phyloP scores from a whole-genome alignment of 2,797 vertebrate species.

The Chanos chanos region DNA sequence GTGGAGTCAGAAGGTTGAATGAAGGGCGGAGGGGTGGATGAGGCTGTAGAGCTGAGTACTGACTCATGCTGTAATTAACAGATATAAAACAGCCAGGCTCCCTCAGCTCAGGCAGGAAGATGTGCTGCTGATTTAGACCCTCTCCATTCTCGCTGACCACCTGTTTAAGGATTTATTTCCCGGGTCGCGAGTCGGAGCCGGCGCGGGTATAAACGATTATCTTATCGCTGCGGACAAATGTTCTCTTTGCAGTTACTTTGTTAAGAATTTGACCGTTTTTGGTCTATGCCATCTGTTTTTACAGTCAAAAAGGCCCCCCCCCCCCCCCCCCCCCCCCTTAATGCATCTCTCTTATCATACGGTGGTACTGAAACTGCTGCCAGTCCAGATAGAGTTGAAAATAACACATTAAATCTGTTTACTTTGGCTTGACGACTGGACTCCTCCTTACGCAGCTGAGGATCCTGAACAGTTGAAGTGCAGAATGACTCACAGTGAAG shows the following conservation, averaged over 20 bases:
- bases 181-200: conserved; percentile 55
- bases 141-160: conserved; percentile 63
- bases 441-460: too few relatives aligned
- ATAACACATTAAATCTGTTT: too few relatives aligned
- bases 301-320: background rate
- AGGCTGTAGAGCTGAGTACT: conserved; percentile 48
- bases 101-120: conserved; percentile 60
- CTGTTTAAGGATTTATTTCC: conserved; percentile 74
- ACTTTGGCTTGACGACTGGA: too few relatives aligned
- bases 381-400: background rate
- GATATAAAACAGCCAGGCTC: conserved; percentile 66
- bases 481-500: too few relatives aligned
- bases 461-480: too few relatives aligned
- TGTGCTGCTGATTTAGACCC: conserved; percentile 62
- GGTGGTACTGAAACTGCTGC: background rate
- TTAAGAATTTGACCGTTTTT: background rate
- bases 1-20: conserved; percentile 53
- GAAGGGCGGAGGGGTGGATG: conserved; percentile 55
- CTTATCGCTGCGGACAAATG: conserved; percentile 1
- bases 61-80: conserved; percentile 63
- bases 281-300: background rate
- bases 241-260: conserved; percentile 4
- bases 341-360: background rate
- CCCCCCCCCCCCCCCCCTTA: background rate
- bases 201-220: conserved; percentile 36